Evolutionary conservation across 2,113 vertebrate genomes (phyloP), one percentile per base, ranked within the genome.

Genomic region (Symphodus melops): DNA sequence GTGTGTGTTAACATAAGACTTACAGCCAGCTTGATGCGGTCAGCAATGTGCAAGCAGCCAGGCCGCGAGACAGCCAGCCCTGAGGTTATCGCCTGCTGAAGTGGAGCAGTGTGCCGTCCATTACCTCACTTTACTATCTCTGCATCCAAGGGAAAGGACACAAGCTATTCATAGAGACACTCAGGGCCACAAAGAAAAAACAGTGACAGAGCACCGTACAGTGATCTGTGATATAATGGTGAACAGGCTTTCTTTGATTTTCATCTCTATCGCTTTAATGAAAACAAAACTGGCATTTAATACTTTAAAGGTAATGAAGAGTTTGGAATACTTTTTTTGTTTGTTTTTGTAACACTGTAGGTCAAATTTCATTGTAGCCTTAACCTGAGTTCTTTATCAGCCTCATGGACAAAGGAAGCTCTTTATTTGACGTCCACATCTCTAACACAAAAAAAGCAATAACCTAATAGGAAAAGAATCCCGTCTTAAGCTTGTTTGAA

Each of bases 91-190:
- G 63, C 59, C 76, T 62, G 69, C 88, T 92, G 74, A 85, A 89
- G 89, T 75, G 79, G 77, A 83, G 84, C 90, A 79, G 83, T 79
- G 86, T 78, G 79, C 77, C 83, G 56, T 86, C 84, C 89, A 83
- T 89, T 91, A 90, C 83, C 83, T 90, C 88, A 83, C 78, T 75
- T 86, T 74, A 83, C 84, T 89, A 92, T 91, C 91, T 89, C 49
- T 12, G 72, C 73, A 72, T 87, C 42, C 81, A 86, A 76, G 76
- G 84, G 80, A 81, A 79, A 68, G 82, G 74, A 82, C 85, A 76
- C 73, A 75, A 56, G 76, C 90, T 93, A 92, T 93, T 92, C 92
- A 91, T 92, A 92, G 90, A 83, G 63, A 53, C 74, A 87, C 84
- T 86, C 55, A 71, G 74, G 71, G 76, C 51, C 51, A 17, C 72